These are phyloP conservation scores for Scaptomyza pallida DNA, from an alignment of 1,140 invertebrate species.

Conservation along the genomic window DNA sequence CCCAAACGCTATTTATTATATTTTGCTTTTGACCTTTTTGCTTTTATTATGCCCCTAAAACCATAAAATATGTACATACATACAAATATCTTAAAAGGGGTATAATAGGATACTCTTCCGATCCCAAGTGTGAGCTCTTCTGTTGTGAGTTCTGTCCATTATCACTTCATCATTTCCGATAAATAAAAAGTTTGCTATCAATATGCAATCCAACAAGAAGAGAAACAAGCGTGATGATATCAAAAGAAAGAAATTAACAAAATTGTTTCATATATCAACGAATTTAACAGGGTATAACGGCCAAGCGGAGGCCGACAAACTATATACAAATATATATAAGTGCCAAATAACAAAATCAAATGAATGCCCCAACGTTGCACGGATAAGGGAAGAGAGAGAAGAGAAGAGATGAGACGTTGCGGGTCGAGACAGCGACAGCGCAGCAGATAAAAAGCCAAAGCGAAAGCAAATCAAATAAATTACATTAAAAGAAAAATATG, in stretches of 20 bases:
- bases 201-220: too few species aligned
- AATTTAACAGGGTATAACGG: constrained; percentile 17
- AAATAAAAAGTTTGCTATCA: too few species aligned
- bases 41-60: constrained; percentile 36
- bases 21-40: constrained; percentile 29
- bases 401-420: neutral
- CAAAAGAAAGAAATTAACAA: too few species aligned
- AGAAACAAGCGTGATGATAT: too few species aligned
- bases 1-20: constrained; percentile 12
- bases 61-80: too few species aligned
- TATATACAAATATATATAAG: too few species aligned
- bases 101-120: too few species aligned
- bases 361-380: constrained; percentile 43
- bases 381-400: neutral
- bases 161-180: too few species aligned
- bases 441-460: constrained; percentile 38
- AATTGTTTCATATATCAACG: constrained; percentile 1
- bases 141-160: too few species aligned
- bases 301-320: constrained; percentile 35
- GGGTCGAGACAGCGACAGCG: constrained; percentile 2
- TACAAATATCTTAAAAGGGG: too few species aligned
- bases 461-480: constrained; percentile 69
- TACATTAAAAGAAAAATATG: constrained; percentile 70
- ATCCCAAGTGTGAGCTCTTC: too few species aligned
- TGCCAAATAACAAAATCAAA: constrained; percentile 68